A percentile compares a stretch with the other conserved stretches of the same genome.
Conservation (phyloP, 2,797 vertebrate genomes). For the Betta splendens region DNA sequence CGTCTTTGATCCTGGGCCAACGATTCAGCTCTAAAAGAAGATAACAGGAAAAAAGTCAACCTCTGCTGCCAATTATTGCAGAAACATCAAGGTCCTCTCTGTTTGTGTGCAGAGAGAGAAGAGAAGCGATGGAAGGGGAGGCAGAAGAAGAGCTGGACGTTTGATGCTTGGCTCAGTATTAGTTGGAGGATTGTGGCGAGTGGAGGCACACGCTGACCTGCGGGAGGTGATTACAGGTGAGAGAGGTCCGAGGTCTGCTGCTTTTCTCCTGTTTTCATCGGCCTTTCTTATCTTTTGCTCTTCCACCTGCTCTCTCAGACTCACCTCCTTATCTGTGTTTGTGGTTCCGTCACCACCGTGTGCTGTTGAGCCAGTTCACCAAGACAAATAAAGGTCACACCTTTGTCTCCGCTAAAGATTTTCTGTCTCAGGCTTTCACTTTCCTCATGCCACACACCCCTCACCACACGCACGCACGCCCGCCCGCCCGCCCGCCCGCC, state of each 20-base stretch:
- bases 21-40: slow-evolving; percentile 94
- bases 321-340: slow-evolving; percentile 52
- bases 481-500: too few relatives aligned
- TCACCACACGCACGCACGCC: slow-evolving; percentile 12
- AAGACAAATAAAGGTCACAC: slow-evolving; percentile 68
- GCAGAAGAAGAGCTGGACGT: slow-evolving; percentile 46
- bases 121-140: slow-evolving; percentile 48
- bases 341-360: slow-evolving; percentile 35
- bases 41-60: slow-evolving; percentile 81
- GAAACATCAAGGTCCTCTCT: slow-evolving; percentile 88
- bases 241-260: slow-evolving; percentile 51
- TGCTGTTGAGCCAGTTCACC: slow-evolving; percentile 49
- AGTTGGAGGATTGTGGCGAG: slow-evolving; percentile 59
- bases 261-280: slow-evolving; percentile 16
- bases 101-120: slow-evolving; percentile 74
- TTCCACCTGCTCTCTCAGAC: slow-evolving; percentile 43
- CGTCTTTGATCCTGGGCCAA: slow-evolving; percentile 92
- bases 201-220: slow-evolving; percentile 61
- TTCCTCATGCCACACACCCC: neutral
- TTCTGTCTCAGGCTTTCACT: slow-evolving; percentile 14
- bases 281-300: slow-evolving; percentile 34
- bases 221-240: slow-evolving; percentile 73
- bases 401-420: slow-evolving; percentile 31
- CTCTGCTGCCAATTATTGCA: slow-evolving; percentile 95
- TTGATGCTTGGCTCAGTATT: slow-evolving; percentile 67